phyloP scores from a whole-genome alignment of 2,113 vertebrate species.

The Eptesicus fuscus region DNA sequence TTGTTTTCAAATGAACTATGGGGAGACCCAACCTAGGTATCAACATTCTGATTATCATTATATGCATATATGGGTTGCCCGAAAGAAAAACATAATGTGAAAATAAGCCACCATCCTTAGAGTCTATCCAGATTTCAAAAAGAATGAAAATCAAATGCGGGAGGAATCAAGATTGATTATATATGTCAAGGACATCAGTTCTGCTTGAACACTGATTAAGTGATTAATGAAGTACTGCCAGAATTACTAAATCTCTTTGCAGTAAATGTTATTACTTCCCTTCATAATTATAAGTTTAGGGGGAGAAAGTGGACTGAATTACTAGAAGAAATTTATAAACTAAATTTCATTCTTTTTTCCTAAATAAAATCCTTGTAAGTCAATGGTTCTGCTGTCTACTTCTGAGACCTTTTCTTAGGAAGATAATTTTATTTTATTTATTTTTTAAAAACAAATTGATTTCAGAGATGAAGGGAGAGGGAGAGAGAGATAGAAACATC shows the following conservation, averaged over 20 bases:
- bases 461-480: too few species aligned
- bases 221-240: conserved; percentile 73
- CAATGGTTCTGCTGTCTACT: not conserved
- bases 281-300: conserved; percentile 65
- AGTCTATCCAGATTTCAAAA: conserved; percentile 46
- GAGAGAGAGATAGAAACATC: too few species aligned
- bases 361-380: not conserved
- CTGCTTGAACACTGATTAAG: conserved; percentile 71
- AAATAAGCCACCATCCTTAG: conserved; percentile 29
- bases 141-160: conserved; percentile 47
- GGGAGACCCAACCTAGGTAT: not conserved
- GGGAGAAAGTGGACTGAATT: conserved; percentile 32
- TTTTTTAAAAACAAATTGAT: too few species aligned
- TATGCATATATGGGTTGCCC: not conserved
- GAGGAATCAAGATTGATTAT: conserved; percentile 74
- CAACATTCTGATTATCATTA: conserved; percentile 12
- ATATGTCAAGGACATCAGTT: conserved; percentile 69
- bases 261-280: conserved; percentile 59
- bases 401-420: not conserved
- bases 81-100: conserved; percentile 39
- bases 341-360: conserved; percentile 23
- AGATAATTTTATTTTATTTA: not conserved
- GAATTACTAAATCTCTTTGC: conserved; percentile 61
- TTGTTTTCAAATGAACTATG: conserved; percentile 26
- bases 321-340: conserved; percentile 50